Percentiles rank a stretch among this genome's conserved stretches.
Evolutionary conservation across 2,888 invertebrate species (phyloP).

Genomic region (Drosophila paracracens): DNA sequence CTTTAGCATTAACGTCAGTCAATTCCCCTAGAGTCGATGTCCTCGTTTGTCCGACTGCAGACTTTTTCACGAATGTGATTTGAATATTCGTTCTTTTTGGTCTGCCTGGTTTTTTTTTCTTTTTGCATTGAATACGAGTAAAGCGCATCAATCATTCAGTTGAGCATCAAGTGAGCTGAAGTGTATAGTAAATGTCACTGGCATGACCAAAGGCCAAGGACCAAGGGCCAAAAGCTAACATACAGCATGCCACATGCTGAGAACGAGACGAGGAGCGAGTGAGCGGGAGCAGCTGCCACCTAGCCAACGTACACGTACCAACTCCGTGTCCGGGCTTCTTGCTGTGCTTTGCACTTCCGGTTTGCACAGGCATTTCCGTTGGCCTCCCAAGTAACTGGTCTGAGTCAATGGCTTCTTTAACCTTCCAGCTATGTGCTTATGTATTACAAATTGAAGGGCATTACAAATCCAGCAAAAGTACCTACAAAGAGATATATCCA

Average conservation of each 20-base stretch:
- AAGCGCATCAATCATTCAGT: conserved; percentile 80
- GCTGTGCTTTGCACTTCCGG: conserved; percentile 61
- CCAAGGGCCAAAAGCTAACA: conserved; percentile 24
- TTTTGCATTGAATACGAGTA: conserved; percentile 63
- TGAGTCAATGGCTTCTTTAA: conserved; percentile 19
- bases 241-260: conserved; percentile 17
- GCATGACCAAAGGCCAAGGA: conserved; percentile 29
- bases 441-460: conserved; percentile 54
- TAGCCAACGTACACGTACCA: conserved; percentile 4
- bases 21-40: conserved; percentile 27
- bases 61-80: conserved; percentile 73
- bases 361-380: conserved; percentile 68
- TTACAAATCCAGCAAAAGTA: conserved; percentile 13
- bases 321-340: conserved; percentile 10
- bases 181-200: conserved; percentile 79
- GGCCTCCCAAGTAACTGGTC: conserved; percentile 31
- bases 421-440: conserved; percentile 32
- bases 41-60: conserved; percentile 35
- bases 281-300: background rate
- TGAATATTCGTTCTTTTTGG: conserved; percentile 60
- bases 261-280: background rate
- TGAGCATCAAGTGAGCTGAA: conserved; percentile 73
- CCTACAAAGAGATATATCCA: conserved; percentile 24
- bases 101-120: background rate
- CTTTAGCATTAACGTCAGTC: conserved; percentile 77